phyloP scores from a whole-genome alignment of 2,113 vertebrate species.

The Macroglossus sobrinus region DNA sequence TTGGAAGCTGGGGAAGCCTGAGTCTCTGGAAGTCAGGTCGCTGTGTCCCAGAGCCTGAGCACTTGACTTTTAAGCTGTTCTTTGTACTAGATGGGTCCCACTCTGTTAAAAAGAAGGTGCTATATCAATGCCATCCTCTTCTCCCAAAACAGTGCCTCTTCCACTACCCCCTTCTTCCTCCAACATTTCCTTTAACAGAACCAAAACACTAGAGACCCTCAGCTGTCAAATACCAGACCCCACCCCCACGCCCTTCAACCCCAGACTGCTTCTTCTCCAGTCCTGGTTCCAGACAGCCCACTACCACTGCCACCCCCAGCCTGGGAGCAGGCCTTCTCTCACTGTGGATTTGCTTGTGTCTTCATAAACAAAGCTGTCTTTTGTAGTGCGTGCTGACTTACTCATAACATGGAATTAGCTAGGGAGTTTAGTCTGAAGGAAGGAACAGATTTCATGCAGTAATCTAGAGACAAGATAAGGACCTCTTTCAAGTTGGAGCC shows the following conservation, averaged over 20 bases:
- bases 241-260: background rate
- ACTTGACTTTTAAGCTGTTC: background rate
- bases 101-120: background rate
- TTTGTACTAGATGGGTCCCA: background rate
- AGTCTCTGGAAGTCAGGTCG: background rate
- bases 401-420: slow-evolving; percentile 67
- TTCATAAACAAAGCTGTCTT: slow-evolving; percentile 44
- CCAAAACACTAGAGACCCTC: slow-evolving; percentile 11
- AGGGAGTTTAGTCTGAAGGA: slow-evolving; percentile 78
- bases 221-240: slow-evolving; percentile 53
- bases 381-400: slow-evolving; percentile 59
- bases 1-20: slow-evolving; percentile 51
- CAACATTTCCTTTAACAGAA: slow-evolving; percentile 7
- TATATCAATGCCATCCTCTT: background rate
- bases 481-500: slow-evolving; percentile 72
- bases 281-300: slow-evolving; percentile 39
- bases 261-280: background rate
- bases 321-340: slow-evolving; percentile 44
- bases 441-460: slow-evolving; percentile 76
- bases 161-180: background rate
- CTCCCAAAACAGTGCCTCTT: background rate
- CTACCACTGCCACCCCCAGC: background rate
- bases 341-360: slow-evolving; percentile 42
- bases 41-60: background rate
- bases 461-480: slow-evolving; percentile 71